Percentiles rank a stretch among this genome's conserved stretches.
These are phyloP conservation scores for Nesospiza acunhae DNA, from an alignment of 2,113 vertebrate species.

Conservation along the genomic window DNA sequence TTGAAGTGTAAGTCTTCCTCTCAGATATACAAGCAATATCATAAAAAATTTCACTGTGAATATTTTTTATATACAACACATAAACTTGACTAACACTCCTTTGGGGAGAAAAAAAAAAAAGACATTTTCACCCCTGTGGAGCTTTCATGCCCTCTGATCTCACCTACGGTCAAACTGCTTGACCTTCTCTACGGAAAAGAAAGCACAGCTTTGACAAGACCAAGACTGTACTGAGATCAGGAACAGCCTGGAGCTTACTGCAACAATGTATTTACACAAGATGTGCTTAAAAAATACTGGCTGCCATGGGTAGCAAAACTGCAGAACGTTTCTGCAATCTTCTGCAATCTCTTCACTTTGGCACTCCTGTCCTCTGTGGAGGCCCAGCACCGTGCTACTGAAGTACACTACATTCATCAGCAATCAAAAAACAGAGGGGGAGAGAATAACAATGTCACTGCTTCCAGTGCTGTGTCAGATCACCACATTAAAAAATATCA, in stretches of 20 bases:
- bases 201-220: neutral
- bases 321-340: neutral
- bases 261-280: neutral
- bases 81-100: neutral
- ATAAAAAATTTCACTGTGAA: neutral
- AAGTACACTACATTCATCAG: neutral
- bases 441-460: neutral
- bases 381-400: neutral
- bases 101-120: neutral
- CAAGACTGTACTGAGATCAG: neutral
- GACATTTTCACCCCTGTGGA: fast-evolving
- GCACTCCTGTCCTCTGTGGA: neutral
- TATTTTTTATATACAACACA: neutral
- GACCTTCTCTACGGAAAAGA: neutral
- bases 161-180: neutral
- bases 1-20: neutral
- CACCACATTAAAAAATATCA: neutral
- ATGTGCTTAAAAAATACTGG: neutral
- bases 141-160: neutral
- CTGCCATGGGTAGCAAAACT: neutral
- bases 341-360: neutral
- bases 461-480: neutral
- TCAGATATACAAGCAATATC: neutral
- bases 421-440: neutral
- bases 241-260: neutral